A percentile compares a stretch with the other conserved stretches of the same genome.
phyloP scores from a whole-genome alignment of 1,140 invertebrate species.

The Rhyzopertha dominica region DNA sequence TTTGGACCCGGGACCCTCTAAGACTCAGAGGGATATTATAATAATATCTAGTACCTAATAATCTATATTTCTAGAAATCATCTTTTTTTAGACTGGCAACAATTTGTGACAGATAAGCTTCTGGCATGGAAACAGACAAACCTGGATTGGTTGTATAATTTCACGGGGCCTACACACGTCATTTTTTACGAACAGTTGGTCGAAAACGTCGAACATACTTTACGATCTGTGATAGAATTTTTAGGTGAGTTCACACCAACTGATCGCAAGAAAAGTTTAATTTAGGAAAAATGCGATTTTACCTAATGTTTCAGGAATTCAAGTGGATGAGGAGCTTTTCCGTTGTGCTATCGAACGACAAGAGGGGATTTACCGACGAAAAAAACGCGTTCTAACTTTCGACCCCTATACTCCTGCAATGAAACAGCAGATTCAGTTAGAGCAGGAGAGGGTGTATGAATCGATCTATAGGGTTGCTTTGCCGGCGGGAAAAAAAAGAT shows the following conservation, averaged over 20 bases:
- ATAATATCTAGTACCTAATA: too few species aligned
- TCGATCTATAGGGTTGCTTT: constrained; percentile 41
- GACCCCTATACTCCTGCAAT: constrained; percentile 62
- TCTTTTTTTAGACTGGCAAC: constrained; percentile 61
- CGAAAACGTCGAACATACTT: constrained; percentile 53
- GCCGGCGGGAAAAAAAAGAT: constrained; percentile 20
- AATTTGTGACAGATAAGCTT: constrained; percentile 65
- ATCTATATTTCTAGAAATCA: too few species aligned
- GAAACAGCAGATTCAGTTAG: constrained; percentile 49
- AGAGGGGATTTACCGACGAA: constrained; percentile 67
- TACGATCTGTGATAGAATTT: constrained; percentile 58
- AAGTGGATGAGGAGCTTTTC: constrained; percentile 50
- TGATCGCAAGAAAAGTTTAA: too few species aligned
- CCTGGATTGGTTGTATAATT: constrained; percentile 63
- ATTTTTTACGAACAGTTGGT: constrained; percentile 69
- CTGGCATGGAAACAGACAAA: constrained; percentile 62
- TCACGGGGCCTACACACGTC: constrained; percentile 62
- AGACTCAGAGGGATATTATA: too few species aligned
- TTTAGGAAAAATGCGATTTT: too few species aligned
- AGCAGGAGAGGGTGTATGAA: constrained; percentile 48
- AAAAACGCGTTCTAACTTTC: constrained; percentile 58
- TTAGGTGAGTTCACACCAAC: too few species aligned
- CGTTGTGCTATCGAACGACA: constrained; percentile 55
- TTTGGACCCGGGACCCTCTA: too few species aligned
- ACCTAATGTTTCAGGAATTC: too few species aligned